Base-by-base conservation (phyloP, 2,797 vertebrate genomes). In the Schizopygopsis malacanthus region DNA sequence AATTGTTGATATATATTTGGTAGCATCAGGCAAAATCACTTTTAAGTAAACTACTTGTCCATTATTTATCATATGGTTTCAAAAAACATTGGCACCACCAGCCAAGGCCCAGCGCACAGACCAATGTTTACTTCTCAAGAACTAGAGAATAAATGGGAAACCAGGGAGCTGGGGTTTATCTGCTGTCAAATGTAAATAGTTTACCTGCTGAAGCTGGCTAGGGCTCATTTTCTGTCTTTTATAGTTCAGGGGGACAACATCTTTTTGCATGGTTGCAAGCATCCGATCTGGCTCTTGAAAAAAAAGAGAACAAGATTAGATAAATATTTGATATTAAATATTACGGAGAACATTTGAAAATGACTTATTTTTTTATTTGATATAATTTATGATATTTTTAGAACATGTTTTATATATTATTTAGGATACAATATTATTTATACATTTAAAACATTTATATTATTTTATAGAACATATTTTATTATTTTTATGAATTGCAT, bases 221-320 rank as follows among this genome's bases (percentile, higher is more conserved):
- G 12, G 61, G 85, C 2, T 78, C 16, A 79, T 67, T 47, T 12
- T n/a, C 39, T 54, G 25, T 84, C 80, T 91, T 83, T 20, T 65
- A 61, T 1, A 33, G 11, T 85, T 87, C 2, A 81, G 0, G 20
- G 80, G 89, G 25, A 85, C 28, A 81, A 78, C 93, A 61, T 94
- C 90, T 4, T 45, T 15, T 79, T 88, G 89, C 16, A 85, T 54
- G 4, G 79, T 91, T 56, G 90, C 90, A 56, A 86, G 10, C 43
- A 25, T 45, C 10, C 33, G 72, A n/a, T 69, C 88, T 15, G 52
- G 0, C 20, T 90, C 93, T 93, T 37, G n/a, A 78, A 50, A 73
- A 67, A 6, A 47, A 47, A 45, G 65, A 50, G 11, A 45, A 50
- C 4, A 50, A 50, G 37, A 91, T 9, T 20, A 84, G 7, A 78